Conservation (phyloP, 2,888 invertebrate genomes). For the Amiota minor region DNA sequence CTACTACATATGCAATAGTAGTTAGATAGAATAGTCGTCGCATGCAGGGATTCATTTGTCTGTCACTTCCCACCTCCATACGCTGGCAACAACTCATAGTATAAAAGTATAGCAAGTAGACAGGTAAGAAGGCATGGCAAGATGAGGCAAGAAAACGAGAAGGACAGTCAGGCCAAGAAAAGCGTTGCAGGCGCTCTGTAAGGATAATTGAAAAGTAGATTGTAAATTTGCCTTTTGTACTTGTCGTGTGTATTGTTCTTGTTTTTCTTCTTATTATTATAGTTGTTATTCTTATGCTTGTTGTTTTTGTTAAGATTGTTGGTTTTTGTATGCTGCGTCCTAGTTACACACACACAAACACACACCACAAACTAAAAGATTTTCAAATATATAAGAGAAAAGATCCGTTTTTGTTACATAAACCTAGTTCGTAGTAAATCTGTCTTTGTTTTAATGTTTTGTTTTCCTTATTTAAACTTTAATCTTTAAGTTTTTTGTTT, state of each 20-base stretch:
- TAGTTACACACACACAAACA: slow-evolving; percentile 21
- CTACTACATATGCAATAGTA: no score
- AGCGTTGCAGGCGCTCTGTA: slow-evolving; percentile 15
- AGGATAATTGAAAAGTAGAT: slow-evolving; percentile 63
- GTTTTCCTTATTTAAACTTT: no score
- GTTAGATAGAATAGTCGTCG: no score
- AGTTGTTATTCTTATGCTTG: neutral
- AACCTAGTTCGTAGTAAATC: slow-evolving; percentile 4
- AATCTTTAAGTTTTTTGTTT: no score
- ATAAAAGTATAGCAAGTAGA: no score
- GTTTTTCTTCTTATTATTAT: neutral
- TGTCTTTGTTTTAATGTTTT: neutral
- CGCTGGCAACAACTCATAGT: no score
- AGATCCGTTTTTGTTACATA: slow-evolving; percentile 7
- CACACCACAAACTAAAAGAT: slow-evolving; percentile 22
- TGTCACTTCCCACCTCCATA: no score
- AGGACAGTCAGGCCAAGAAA: slow-evolving; percentile 2
- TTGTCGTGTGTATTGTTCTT: neutral
- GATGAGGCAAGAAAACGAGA: no score
- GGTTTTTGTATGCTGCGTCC: slow-evolving; percentile 21
- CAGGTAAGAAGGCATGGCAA: no score
- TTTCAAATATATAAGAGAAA: neutral
- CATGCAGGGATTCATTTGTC: slow-evolving; percentile 1
- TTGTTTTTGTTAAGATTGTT: slow-evolving; percentile 3
- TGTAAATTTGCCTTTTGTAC: slow-evolving; percentile 46